Percentiles rank a stretch among this genome's conserved stretches.
These are phyloP conservation scores for Drosophila arawakana DNA, from an alignment of 1,140 invertebrate genomes.

Conservation along the genomic window DNA sequence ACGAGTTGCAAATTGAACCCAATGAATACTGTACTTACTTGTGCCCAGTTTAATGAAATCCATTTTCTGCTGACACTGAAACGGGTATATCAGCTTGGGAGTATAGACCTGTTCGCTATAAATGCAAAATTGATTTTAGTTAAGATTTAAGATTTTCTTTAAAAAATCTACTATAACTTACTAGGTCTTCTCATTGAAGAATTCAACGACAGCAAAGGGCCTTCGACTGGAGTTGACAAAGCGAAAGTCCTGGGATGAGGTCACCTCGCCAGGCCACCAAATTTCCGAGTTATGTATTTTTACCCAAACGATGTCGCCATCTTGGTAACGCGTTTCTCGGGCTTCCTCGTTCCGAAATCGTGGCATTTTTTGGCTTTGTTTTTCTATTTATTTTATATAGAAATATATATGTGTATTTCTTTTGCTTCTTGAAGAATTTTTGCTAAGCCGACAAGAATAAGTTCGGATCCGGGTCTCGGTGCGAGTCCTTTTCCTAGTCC, in stretches of 20 bases:
- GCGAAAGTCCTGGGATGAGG: conserved; percentile 84
- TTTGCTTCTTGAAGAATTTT: neutral
- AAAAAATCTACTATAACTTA: conserved; percentile 85
- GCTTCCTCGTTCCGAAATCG: conserved; percentile 57
- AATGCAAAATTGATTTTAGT: conserved; percentile 45
- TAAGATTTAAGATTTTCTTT: neutral
- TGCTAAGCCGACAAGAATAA: neutral
- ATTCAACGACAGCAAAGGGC: conserved; percentile 91
- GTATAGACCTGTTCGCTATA: conserved; percentile 92
- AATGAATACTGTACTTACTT: conserved; percentile 86
- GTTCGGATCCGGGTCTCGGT: conserved; percentile 9
- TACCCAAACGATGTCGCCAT: conserved; percentile 92
- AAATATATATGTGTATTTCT: neutral
- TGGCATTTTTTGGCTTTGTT: conserved; percentile 36
- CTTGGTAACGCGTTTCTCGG: conserved; percentile 85
- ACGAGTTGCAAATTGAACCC: no score
- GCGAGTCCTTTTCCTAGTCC: conserved; percentile 19
- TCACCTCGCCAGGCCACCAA: conserved; percentile 93
- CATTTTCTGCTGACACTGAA: conserved; percentile 90
- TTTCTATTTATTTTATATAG: neutral
- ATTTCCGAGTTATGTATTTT: conserved; percentile 88
- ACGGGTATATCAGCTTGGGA: conserved; percentile 89
- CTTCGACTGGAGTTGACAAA: conserved; percentile 87
- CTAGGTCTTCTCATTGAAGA: conserved; percentile 92
- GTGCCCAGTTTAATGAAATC: conserved; percentile 92